A percentile compares a stretch with the other conserved stretches of the same genome.
Evolutionary conservation across 1,140 invertebrate genomes (phyloP).

Genomic region (Sipha flava): DNA sequence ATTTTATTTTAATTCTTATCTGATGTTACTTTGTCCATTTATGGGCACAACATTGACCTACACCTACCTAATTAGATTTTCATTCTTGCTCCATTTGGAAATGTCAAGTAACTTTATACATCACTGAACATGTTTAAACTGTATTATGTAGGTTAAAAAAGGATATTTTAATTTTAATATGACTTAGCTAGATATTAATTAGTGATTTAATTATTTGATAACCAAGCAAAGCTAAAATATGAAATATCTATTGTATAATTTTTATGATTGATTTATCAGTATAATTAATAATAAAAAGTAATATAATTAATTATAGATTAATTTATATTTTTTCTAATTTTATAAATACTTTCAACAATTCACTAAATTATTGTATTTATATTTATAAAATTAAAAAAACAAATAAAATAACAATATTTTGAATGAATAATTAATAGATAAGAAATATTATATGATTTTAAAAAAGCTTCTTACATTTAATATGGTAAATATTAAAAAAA

Average conservation of each 20-base stretch:
- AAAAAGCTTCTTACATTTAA: too few relatives aligned
- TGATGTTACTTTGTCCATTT: conserved; percentile 26
- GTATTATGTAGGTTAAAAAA: conserved; percentile 16
- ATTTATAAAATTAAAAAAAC: too few relatives aligned
- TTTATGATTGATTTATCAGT: too few relatives aligned
- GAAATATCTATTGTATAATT: neutral
- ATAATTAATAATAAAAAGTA: too few relatives aligned
- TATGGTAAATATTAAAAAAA: too few relatives aligned
- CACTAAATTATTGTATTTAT: too few relatives aligned
- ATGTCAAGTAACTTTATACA: conserved; percentile 27
- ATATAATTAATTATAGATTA: too few relatives aligned
- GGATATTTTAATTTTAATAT: conserved; percentile 3
- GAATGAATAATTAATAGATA: too few relatives aligned
- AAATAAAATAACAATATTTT: too few relatives aligned
- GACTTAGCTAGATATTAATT: neutral
- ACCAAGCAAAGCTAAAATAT: neutral
- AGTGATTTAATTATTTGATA: too few relatives aligned
- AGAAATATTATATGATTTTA: too few relatives aligned
- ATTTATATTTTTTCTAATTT: neutral
- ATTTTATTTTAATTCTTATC: conserved; percentile 8
- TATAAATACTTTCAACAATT: too few relatives aligned
- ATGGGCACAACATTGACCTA: conserved; percentile 29
- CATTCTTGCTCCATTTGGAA: conserved; percentile 27
- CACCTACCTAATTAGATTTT: conserved; percentile 30
- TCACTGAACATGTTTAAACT: conserved; percentile 6